Evolutionary conservation across 2,888 invertebrate species (phyloP).

Genomic region (Drosophila ochracea): DNA sequence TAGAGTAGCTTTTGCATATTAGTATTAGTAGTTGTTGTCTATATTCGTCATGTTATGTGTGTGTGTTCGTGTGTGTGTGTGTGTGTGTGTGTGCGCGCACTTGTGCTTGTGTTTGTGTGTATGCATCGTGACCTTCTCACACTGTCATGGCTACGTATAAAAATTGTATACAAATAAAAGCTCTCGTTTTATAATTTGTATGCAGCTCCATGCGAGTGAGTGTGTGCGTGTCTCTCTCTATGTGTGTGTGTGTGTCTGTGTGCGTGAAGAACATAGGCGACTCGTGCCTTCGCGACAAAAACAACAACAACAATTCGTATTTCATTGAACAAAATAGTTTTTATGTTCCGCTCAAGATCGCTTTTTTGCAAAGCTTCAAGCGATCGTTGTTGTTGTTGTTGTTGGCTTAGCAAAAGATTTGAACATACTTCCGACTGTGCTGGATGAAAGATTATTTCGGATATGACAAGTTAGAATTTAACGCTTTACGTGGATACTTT

Average conservation of each 20-base stretch:
- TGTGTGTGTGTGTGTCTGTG: conserved; percentile 33
- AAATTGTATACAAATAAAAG: conserved; percentile 77
- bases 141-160: conserved; percentile 84
- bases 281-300: conserved; percentile 60
- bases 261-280: conserved; percentile 73
- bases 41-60: conserved; percentile 32
- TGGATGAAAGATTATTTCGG: conserved; percentile 24
- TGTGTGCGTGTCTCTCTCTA: conserved; percentile 29
- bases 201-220: conserved; percentile 67
- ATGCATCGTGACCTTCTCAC: conserved; percentile 84
- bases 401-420: conserved; percentile 32
- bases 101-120: conserved; percentile 49
- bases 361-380: conserved; percentile 37
- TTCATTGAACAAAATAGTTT: conserved; percentile 82
- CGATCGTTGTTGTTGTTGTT: conserved; percentile 20
- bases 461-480: conserved; percentile 23
- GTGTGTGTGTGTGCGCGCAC: neutral
- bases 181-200: conserved; percentile 78
- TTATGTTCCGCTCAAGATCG: conserved; percentile 82
- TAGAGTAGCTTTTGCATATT: conserved; percentile 42
- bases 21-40: conserved; percentile 25
- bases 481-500: too few relatives aligned
- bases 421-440: conserved; percentile 47
- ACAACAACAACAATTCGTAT: conserved; percentile 54
- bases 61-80: neutral